Evolutionary conservation across 2,797 vertebrate species (phyloP), one percentile per base, ranked within the genome.

Genomic region (Poliocrania exsul): DNA sequence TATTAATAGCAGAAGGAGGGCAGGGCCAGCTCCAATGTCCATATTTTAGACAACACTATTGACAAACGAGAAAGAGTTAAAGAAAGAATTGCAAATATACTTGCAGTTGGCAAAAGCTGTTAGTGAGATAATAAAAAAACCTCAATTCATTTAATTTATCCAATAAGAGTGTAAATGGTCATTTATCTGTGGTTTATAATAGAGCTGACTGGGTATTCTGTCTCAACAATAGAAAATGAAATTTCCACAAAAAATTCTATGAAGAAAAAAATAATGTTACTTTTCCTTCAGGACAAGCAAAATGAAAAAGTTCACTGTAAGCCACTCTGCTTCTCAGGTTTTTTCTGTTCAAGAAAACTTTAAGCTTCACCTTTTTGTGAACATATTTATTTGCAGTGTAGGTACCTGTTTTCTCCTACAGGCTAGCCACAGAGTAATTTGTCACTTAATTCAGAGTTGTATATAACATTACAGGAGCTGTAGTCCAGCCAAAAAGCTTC

Each of bases 141-240:
- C 33, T 46, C 53, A 20, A n/a, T 46, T 92, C 2, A 38, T 80
- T 90, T 82, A 31, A 77, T 85, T 91, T 83, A 40, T 74, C 54
- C 81, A 95, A 17, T 47, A 44, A 65, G 24, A 92, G 54, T 58
- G 78, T 61, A 74, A 86, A 89, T 79, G 33, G 37, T 78, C 62
- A 75, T 89, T 91, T 93, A 10, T 70, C 46, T 90, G 70, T 47
- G 73, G 70, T 77, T 94, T 88, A 37, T 77, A 90, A 70, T 24
- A 79, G 44, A 65, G 13, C 33, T 91, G 80, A 47, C 35, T 84
- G 73, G 19, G 33, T 84, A 70, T 81, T 94, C 70, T 73, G 37
- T 77, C 47, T 93, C 67, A 95, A 84, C 58, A 95, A 96, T n/a
- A 79, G 82, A 93, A 95, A 92, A 96, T 78, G 4, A 90, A 88